Base-by-base conservation (phyloP, 1,140 invertebrate genomes). In the Leptinotarsa undecemlineata region DNA sequence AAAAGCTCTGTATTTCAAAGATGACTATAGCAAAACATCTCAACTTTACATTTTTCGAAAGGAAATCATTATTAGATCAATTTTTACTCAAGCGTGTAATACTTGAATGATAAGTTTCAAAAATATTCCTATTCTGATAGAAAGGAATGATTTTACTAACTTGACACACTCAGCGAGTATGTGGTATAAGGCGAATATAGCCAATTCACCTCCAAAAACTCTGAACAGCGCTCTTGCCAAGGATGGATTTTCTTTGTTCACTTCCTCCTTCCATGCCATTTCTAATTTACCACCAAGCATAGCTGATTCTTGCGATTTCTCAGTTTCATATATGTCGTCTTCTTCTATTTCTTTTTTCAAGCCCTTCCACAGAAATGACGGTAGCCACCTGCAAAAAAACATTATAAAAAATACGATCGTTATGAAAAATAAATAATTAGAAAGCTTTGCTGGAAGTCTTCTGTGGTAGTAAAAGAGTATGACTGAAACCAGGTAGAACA, bases 211-310 rank as follows among this genome's bases (percentile, higher is more conserved):
- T 33, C 79, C 75, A 70, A 80, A 82, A 20, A 82, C 77, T 14
- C 51, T 63, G 1, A 47, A 60, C 20, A 82, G 26, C 5, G 77
- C 83, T 67, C 66, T 82, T 62, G 84, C 79, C 42, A 87, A 80
- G 67, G 82, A 85, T 13, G 86, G 84, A 68, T 61, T 71, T 5
- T 76, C 69, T 48, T 66, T 66, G 20, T 72, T 64, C 14, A 77
- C 3, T 80, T 90, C 87, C 26, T 78, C 76, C 5, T 87, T 82
- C 90, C 89, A 90, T 21, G 85, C 85, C 77, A 83, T 86, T 79
- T 88, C 85, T 47, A 92, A 83, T 67, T 85, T 83, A 78, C 90
- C 86, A 19, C 91, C 90, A 79, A 90, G 80, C 11, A 78, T 73
- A 23, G 66, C 77, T 2, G 81, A 81, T 26, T 78, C 71, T 68